Evolutionary conservation across 2,888 invertebrate genomes (phyloP).

Genomic region (Cylindroiulus punctatus): DNA sequence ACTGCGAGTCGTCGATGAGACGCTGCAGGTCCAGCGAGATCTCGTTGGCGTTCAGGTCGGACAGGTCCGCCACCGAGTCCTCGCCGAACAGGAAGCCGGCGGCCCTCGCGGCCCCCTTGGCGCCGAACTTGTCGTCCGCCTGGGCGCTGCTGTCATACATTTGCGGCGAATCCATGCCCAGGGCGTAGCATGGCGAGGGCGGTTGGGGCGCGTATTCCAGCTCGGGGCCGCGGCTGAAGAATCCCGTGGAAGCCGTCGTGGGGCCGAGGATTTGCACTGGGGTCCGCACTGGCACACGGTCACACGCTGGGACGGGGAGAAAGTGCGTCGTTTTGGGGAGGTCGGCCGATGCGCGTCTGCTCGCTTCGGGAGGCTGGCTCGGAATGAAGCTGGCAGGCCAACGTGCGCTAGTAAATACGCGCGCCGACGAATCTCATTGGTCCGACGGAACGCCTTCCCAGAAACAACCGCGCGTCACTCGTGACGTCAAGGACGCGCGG

Average conservation of each 20-base stretch:
- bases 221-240: slow-evolving; percentile 55
- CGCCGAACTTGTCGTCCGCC: slow-evolving; percentile 59
- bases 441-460: background rate
- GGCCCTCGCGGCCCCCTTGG: background rate
- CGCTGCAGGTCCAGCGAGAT: slow-evolving; percentile 91
- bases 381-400: background rate
- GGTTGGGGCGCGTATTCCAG: slow-evolving; percentile 58
- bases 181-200: slow-evolving; percentile 61
- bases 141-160: slow-evolving; percentile 77
- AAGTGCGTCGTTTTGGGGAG: background rate
- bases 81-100: slow-evolving; percentile 64
- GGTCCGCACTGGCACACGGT: background rate
- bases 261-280: background rate
- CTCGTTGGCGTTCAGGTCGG: slow-evolving; percentile 90
- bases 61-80: slow-evolving; percentile 74
- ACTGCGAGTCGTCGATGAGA: slow-evolving; percentile 89
- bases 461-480: background rate
- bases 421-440: background rate
- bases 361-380: background rate
- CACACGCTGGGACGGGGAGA: background rate
- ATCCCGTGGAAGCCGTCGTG: slow-evolving; percentile 56
- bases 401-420: slow-evolving; percentile 14
- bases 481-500: background rate
- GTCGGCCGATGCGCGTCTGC: background rate
- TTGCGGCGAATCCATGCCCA: slow-evolving; percentile 82